Percentiles rank a stretch among this genome's conserved stretches.
phyloP scores from a whole-genome alignment of 2,113 vertebrate genomes.

The Chrysochloris asiatica region DNA sequence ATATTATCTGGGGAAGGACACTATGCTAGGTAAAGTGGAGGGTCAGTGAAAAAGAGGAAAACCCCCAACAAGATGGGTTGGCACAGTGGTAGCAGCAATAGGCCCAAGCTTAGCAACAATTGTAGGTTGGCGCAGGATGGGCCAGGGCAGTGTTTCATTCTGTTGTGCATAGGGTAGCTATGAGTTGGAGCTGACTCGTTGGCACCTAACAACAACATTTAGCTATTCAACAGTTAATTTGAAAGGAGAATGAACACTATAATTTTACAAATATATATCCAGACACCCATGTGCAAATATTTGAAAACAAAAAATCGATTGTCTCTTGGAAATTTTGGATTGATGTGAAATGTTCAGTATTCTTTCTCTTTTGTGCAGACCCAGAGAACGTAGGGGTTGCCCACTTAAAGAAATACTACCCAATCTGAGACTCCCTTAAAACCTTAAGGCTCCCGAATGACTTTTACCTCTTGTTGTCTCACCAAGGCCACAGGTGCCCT shows the following conservation, averaged over 20 bases:
- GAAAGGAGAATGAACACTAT: not conserved
- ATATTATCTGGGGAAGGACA: too few relatives aligned
- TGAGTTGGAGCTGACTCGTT: too few relatives aligned
- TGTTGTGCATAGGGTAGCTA: too few relatives aligned
- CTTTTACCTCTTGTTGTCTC: not conserved
- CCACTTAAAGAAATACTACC: not conserved
- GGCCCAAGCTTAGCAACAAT: too few relatives aligned
- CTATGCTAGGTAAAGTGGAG: too few relatives aligned
- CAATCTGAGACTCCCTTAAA: not conserved
- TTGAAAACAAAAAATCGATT: constrained; percentile 46
- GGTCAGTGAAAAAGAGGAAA: too few relatives aligned
- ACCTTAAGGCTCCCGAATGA: not conserved
- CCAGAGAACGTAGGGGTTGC: not conserved
- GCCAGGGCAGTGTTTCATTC: too few relatives aligned
- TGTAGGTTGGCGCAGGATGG: too few relatives aligned
- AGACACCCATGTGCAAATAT: not conserved
- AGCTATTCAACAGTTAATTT: not conserved
- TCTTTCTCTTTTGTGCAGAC: not conserved
- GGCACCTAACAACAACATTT: too few relatives aligned
- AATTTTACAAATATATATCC: not conserved
- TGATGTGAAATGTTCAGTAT: constrained; percentile 19
- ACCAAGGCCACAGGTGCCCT: not conserved
- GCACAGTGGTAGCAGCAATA: too few relatives aligned
- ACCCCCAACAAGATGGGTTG: too few relatives aligned
- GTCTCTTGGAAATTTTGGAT: not conserved